Percentiles rank a stretch among this genome's conserved stretches.
Evolutionary conservation across 1,140 invertebrate species (phyloP).

Genomic region (Halictus rubicundus): DNA sequence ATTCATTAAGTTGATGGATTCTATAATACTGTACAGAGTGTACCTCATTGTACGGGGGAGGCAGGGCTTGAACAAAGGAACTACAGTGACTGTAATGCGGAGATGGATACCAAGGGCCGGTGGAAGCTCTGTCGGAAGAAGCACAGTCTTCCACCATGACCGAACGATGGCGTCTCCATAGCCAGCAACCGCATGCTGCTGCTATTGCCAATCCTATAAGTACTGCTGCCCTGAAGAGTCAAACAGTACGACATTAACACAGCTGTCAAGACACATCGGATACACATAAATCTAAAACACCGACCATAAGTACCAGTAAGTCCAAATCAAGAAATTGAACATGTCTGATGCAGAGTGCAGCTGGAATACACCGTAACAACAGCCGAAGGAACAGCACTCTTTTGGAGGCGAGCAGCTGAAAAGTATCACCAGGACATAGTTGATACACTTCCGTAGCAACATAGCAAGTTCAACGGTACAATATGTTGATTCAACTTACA

Average conservation of each 20-base stretch:
- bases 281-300: slow-evolving; percentile 23
- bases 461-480: not conserved
- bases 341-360: slow-evolving; percentile 78
- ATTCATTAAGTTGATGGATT: too few species aligned
- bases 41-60: slow-evolving; percentile 91
- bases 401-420: slow-evolving; percentile 84
- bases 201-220: slow-evolving; percentile 81
- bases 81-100: slow-evolving; percentile 90
- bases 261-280: not conserved
- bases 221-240: slow-evolving; percentile 82
- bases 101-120: slow-evolving; percentile 88
- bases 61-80: slow-evolving; percentile 88
- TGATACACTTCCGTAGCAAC: not conserved
- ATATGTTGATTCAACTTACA: slow-evolving; percentile 68
- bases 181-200: slow-evolving; percentile 85
- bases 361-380: slow-evolving; percentile 83
- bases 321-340: slow-evolving; percentile 77
- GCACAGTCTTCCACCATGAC: slow-evolving; percentile 75
- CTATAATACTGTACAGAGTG: not conserved
- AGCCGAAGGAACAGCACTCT: slow-evolving; percentile 87
- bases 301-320: slow-evolving; percentile 78
- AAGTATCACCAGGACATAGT: slow-evolving; percentile 43
- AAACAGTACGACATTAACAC: not conserved
- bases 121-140: slow-evolving; percentile 86
- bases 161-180: slow-evolving; percentile 82